A percentile compares a stretch with the other conserved stretches of the same genome.
Evolutionary conservation across 2,113 vertebrate genomes (phyloP).

Genomic region (Brachyhypopomus occidentalis): DNA sequence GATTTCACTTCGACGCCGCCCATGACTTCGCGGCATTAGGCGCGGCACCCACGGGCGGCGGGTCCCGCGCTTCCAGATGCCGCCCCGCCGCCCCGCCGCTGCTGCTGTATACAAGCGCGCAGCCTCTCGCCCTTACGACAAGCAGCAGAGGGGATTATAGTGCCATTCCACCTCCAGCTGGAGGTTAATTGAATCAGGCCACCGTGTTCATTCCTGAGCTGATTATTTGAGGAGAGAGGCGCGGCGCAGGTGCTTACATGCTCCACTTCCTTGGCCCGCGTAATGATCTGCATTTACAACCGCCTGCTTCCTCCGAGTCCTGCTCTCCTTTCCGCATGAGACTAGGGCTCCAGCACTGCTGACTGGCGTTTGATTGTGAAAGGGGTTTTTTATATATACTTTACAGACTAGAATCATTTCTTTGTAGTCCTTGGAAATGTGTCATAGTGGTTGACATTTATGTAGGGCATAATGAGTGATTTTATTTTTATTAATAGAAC

Average conservation of each 20-base stretch:
- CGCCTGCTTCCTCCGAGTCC: neutral
- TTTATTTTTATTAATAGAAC: neutral
- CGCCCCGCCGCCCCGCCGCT: neutral
- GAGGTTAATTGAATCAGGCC: constrained; percentile 48
- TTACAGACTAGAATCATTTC: neutral
- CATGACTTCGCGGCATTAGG: neutral
- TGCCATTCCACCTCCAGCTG: constrained; percentile 28
- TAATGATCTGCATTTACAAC: neutral
- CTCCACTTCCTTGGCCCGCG: neutral
- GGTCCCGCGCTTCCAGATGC: neutral
- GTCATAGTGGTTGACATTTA: neutral
- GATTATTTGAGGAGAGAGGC: constrained; percentile 25
- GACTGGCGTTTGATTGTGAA: neutral
- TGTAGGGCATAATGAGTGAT: neutral
- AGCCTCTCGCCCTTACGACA: neutral
- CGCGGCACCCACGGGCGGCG: neutral
- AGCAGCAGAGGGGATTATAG: constrained; percentile 16
- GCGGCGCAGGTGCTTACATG: constrained; percentile 4
- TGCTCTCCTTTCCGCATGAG: too few species aligned
- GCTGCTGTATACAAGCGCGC: neutral
- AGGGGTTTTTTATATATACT: neutral
- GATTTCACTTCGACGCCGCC: neutral
- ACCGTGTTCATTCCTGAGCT: constrained; percentile 29
- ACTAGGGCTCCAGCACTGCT: too few species aligned
- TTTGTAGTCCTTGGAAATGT: neutral